phyloP scores from a whole-genome alignment of 2,888 invertebrate genomes.

The Aethes cnicana region DNA sequence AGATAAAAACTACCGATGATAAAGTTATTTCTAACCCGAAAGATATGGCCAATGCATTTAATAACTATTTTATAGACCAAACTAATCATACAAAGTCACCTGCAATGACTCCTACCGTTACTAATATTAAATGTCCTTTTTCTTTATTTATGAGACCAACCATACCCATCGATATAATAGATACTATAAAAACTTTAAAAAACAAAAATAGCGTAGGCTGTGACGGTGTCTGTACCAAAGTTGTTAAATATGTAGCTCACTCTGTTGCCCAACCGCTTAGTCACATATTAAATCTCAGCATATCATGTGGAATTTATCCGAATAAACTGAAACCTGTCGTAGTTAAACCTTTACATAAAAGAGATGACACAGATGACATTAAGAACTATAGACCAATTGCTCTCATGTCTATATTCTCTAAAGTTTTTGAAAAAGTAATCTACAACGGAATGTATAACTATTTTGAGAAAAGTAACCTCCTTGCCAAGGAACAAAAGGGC shows the following conservation, averaged over 20 bases:
- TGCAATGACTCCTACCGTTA: neutral
- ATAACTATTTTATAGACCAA: conserved; percentile 3
- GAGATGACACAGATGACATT: neutral
- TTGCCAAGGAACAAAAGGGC: neutral
- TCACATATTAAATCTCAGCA: neutral
- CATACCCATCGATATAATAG: neutral
- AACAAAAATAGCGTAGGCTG: conserved; percentile 2
- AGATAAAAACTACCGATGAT: neutral
- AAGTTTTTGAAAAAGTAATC: neutral
- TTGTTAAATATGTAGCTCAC: conserved; percentile 7
- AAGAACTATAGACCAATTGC: neutral
- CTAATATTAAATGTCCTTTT: neutral
- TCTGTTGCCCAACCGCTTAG: neutral
- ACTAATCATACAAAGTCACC: neutral
- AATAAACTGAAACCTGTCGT: neutral
- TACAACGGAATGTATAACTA: neutral
- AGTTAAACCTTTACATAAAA: conserved; percentile 2
- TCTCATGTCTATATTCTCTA: neutral
- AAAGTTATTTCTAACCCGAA: neutral
- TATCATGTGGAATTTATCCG: neutral
- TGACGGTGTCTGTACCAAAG: neutral
- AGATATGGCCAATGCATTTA: conserved; percentile 6
- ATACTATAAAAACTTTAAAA: neutral
- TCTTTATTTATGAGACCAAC: conserved; percentile 6
- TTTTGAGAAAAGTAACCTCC: neutral